Conservation (phyloP, 2,113 vertebrate genomes). For the Xyliphius kryptos region DNA sequence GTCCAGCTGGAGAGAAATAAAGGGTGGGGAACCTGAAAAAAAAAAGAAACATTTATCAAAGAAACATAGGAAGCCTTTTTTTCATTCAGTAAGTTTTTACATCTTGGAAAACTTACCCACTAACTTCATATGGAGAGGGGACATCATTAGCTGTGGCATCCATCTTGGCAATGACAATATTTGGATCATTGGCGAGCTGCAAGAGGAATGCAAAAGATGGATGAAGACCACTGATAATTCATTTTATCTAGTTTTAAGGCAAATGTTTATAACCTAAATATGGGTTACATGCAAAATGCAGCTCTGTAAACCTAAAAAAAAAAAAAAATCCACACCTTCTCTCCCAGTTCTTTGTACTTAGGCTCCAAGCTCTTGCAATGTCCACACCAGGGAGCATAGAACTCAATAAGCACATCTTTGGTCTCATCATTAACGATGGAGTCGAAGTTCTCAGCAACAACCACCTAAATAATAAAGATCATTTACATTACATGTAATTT, state of each 20-base stretch:
- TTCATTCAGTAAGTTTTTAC: too few relatives aligned
- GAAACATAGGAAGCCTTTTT: too few relatives aligned
- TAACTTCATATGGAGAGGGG: slow-evolving; percentile 90
- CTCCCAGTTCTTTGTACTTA: slow-evolving; percentile 90
- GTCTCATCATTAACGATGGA: slow-evolving; percentile 86
- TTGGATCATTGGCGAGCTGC: slow-evolving; percentile 81
- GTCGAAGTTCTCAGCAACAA: slow-evolving; percentile 96
- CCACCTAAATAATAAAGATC: slow-evolving; percentile 60
- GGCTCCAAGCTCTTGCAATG: slow-evolving; percentile 98
- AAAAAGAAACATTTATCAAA: too few relatives aligned
- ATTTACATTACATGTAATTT: too few relatives aligned
- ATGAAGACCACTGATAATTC: too few relatives aligned
- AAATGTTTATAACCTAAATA: too few relatives aligned
- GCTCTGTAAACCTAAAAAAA: not conserved
- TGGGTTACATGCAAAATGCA: not conserved
- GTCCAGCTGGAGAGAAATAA: slow-evolving; percentile 87
- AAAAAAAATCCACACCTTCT: slow-evolving; percentile 73
- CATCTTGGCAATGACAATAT: slow-evolving; percentile 94
- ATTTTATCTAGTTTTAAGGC: too few relatives aligned
- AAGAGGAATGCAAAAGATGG: too few relatives aligned
- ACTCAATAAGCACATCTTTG: slow-evolving; percentile 96
- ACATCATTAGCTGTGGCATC: slow-evolving; percentile 98
- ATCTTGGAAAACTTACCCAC: slow-evolving; percentile 77
- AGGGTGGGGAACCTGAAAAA: slow-evolving; percentile 87
- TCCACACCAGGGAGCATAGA: slow-evolving; percentile 96